Base-by-base conservation (phyloP, 2,113 vertebrate species). In the Bubalus kerabau region DNA sequence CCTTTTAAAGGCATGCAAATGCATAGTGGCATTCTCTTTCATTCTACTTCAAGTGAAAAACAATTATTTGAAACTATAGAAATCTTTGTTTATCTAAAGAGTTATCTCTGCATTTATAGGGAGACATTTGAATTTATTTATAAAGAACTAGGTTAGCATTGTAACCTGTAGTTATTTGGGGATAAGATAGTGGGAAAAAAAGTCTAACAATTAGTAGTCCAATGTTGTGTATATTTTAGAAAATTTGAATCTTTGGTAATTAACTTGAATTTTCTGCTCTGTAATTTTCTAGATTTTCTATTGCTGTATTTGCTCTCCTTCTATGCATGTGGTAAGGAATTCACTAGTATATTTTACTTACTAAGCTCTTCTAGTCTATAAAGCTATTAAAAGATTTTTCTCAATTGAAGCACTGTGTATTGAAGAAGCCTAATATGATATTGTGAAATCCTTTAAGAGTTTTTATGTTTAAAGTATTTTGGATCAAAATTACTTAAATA, bases 231-330 rank as follows among this genome's bases (percentile, higher is more conserved):
- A 28, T 93, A 76, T 87, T 97, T 83, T 82, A 97, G 97, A 93
- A 59, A 54, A 82, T 94, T 97, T 96, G 23, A 28, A 60, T 97
- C 60, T 94, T 81, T 96, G 93, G 81, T 81, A 90, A 91, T 62
- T 88, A 62, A 50, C 60, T 95, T 90, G 62, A 97, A 96, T 94
- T 96, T 62, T 43, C 88, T 96, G 81, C 87, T 94, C 80, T 93
- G 74, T 91, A 87, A 97, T 98, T 96, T 97, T 94, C 84, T 94
- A 90, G 74, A 74, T 62, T 92, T 97, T 97, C 82, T 97, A 64
- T 96, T 97, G 97, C 85, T 32, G 40, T 97, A 87, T 97, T 97
- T 97, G 28, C 36, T 80, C 8, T 93, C 74, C 87, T 40, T 95
- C 91, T 93, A 84, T 57, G 13, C 23, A 40, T 81, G 30, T 96